Evolutionary conservation across 1,140 invertebrate genomes (phyloP).

Genomic region (Drosophila oshimai): DNA sequence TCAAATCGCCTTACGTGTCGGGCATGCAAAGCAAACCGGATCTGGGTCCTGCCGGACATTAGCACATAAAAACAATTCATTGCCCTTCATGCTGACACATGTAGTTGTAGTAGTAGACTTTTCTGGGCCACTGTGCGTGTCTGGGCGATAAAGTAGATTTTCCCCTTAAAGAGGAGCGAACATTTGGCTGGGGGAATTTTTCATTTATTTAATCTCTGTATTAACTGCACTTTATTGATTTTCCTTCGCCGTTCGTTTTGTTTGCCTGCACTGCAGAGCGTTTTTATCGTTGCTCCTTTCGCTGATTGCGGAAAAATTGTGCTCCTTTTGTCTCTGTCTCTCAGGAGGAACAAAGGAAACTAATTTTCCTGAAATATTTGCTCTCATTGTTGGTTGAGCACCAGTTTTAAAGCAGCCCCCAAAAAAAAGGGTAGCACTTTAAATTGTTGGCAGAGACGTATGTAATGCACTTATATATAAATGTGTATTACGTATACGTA

Average conservation of each 20-base stretch:
- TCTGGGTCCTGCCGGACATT: constrained; percentile 34
- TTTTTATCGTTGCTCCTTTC: constrained; percentile 37
- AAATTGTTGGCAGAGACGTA: constrained; percentile 39
- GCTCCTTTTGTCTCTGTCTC: constrained; percentile 4
- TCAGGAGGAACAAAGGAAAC: constrained; percentile 44
- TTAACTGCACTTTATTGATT: constrained; percentile 47
- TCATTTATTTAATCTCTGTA: constrained; percentile 27
- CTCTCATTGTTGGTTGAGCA: constrained; percentile 30
- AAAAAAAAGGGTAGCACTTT: constrained; percentile 28
- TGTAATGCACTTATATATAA: constrained; percentile 30
- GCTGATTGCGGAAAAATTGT: constrained; percentile 36
- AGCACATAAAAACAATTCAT: constrained; percentile 80
- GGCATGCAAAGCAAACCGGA: constrained; percentile 56
- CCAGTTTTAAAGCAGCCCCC: constrained; percentile 24
- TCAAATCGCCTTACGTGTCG: constrained; percentile 81
- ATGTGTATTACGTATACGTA: constrained; percentile 67
- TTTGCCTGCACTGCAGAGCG: neutral
- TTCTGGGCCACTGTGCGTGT: constrained; percentile 38
- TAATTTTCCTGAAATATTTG: constrained; percentile 57
- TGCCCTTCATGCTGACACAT: constrained; percentile 68
- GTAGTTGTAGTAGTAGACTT: constrained; percentile 39
- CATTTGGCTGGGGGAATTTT: neutral
- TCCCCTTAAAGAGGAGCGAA: neutral
- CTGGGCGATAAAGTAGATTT: constrained; percentile 50
- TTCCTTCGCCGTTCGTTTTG: neutral